These are phyloP conservation scores for Monopterus albus DNA, from an alignment of 2,113 vertebrate species.

Conservation along the genomic window DNA sequence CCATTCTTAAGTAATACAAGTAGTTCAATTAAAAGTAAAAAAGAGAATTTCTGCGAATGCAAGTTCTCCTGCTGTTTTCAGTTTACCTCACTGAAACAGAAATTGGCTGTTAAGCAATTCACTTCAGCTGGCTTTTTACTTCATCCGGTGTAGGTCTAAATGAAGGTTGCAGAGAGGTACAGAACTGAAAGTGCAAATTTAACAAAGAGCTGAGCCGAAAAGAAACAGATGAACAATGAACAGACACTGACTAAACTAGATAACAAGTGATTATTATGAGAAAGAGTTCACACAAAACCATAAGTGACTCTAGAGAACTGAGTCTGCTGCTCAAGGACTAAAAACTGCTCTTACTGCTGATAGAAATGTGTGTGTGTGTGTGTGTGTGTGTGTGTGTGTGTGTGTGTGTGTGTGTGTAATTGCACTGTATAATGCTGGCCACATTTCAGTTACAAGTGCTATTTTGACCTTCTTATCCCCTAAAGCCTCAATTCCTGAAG, in stretches of 20 bases:
- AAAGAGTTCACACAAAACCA: conserved; percentile 19
- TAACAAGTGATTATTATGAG: conserved; percentile 47
- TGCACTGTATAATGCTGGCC: conserved; percentile 21
- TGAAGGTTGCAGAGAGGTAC: background rate
- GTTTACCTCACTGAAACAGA: conserved; percentile 14
- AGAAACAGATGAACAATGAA: conserved; percentile 29
- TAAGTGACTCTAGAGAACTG: conserved; percentile 46
- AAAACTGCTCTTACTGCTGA: conserved; percentile 41
- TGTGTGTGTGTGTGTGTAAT: conserved; percentile 25
- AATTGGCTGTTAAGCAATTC: conserved; percentile 31
- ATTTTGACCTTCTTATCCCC: conserved; percentile 39
- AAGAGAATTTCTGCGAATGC: too few species aligned
- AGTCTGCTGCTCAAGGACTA: conserved; percentile 48
- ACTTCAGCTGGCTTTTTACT: background rate
- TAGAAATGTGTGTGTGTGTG: conserved; percentile 29
- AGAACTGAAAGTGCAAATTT: background rate
- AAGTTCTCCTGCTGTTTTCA: background rate
- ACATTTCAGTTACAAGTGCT: conserved; percentile 26
- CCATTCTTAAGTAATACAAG: background rate
- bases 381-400: conserved; percentile 15
- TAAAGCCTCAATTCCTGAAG: conserved; percentile 21
- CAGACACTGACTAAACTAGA: conserved; percentile 38
- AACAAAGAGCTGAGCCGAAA: conserved; percentile 8
- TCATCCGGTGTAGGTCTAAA: background rate
- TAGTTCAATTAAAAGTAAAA: background rate